Evolutionary conservation across 2,888 invertebrate species (phyloP).

Genomic region (Cosmia pyralina): DNA sequence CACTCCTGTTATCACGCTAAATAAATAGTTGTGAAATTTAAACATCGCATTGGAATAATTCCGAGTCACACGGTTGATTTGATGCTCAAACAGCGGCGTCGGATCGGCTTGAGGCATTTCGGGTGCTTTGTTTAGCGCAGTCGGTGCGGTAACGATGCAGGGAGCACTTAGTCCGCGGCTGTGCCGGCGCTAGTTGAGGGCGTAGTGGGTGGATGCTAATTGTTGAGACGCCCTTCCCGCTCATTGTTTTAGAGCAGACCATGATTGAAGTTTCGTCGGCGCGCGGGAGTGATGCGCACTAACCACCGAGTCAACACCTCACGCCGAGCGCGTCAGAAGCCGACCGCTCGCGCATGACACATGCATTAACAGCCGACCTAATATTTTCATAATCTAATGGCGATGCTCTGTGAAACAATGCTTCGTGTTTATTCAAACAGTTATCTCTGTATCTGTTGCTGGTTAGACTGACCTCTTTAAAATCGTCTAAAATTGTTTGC

Average conservation of each 20-base stretch:
- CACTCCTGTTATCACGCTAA: constrained; percentile 75
- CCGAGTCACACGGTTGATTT: constrained; percentile 74
- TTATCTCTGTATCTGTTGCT: constrained; percentile 87
- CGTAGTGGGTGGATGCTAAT: constrained; percentile 88
- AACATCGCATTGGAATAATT: constrained; percentile 78
- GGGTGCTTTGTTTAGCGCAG: constrained; percentile 76
- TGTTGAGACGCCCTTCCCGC: constrained; percentile 88
- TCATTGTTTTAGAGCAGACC: constrained; percentile 90
- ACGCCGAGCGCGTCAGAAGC: constrained; percentile 75
- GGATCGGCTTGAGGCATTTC: constrained; percentile 66
- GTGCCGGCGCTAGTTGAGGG: constrained; percentile 83
- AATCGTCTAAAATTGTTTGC: constrained; percentile 87
- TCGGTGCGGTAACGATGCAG: constrained; percentile 78
- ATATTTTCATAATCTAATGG: constrained; percentile 91
- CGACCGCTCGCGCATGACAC: constrained; percentile 87
- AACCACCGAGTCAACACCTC: constrained; percentile 86
- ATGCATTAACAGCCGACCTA: constrained; percentile 89
- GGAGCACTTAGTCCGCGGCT: constrained; percentile 81
- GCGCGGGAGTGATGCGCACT: constrained; percentile 83
- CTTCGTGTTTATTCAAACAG: constrained; percentile 85
- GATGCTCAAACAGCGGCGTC: constrained; percentile 70
- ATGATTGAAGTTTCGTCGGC: constrained; percentile 89
- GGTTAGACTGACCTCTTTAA: constrained; percentile 89
- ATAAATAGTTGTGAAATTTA: constrained; percentile 82
- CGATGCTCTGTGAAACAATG: constrained; percentile 90